Evolutionary conservation across 2,113 vertebrate genomes (phyloP), one percentile per base, ranked within the genome.

Genomic region (Pagrus major): DNA sequence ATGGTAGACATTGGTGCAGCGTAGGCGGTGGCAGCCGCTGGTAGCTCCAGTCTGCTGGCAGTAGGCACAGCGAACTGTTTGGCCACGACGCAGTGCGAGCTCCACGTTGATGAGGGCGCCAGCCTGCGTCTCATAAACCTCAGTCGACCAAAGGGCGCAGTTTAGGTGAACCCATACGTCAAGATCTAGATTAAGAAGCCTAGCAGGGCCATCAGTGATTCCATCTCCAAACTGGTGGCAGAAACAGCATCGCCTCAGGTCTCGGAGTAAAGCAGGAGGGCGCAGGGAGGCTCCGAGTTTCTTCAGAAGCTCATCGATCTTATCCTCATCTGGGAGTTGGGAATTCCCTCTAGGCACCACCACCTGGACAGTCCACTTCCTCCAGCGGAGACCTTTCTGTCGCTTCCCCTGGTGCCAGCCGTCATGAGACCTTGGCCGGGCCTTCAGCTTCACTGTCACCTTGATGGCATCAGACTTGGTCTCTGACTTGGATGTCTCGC

Each of bases 91-190:
- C 84, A 98, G 95, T 0, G 98, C 98, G 0, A 98, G 93, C 68
- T 99, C 98, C 76, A 99, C 98, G 0, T 99, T 99, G 80, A 99
- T 99, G 85, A 99, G 96, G 85, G 98, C 98, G 11, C 98, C 98
- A n/a, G 98, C 97, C 94, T 99, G 98, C 44, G 98, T 99, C 95
- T 99, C 98, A 0, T 99, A 99, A 82, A 99, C 98, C 92, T 99
- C 98, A 0, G 96, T 97, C 54, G 98, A 99, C 98, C 98, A 99
- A 78, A 99, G 96, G 20, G 98, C 98, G 27, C 98, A 99, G 87
- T 99, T 99, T 78, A 99, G 90, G 90, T 99, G 98, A 73, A 99
- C 98, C 98, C 98, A 99, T 8, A 96, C 95, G 85, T 99, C 98
- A 52, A 99, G 93, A 88, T 99, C 98, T 4, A 99, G 94, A 92